Evolutionary conservation across 1,140 invertebrate species (phyloP).

Genomic region (Paraescarpia echinospica): DNA sequence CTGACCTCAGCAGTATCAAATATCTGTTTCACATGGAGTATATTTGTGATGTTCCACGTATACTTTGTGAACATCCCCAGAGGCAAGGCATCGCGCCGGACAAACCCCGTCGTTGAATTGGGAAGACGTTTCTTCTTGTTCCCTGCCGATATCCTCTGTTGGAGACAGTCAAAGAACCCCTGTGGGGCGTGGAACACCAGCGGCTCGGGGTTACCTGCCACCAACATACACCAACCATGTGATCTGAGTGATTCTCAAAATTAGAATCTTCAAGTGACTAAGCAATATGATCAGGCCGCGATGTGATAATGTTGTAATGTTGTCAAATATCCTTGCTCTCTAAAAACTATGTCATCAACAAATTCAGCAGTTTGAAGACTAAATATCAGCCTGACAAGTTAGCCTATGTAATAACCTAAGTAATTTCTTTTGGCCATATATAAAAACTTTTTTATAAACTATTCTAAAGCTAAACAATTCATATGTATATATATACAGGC

Average conservation of each 20-base stretch:
- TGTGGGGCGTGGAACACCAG: constrained; percentile 73
- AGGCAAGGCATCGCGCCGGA: constrained; percentile 67
- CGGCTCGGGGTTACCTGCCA: constrained; percentile 65
- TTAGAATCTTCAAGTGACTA: background rate
- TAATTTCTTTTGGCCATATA: too few species aligned
- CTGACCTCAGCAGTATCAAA: constrained; percentile 72
- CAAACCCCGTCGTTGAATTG: constrained; percentile 64
- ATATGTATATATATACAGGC: too few species aligned
- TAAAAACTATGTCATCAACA: too few species aligned
- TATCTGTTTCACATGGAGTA: constrained; percentile 74
- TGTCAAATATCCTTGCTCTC: too few species aligned
- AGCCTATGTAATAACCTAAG: too few species aligned
- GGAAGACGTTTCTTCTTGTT: constrained; percentile 71
- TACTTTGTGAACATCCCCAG: constrained; percentile 74
- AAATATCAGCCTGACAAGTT: too few species aligned
- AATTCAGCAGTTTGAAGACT: too few species aligned
- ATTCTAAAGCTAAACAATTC: too few species aligned
- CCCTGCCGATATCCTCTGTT: constrained; percentile 69
- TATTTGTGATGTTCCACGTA: constrained; percentile 75
- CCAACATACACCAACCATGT: background rate
- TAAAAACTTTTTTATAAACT: too few species aligned
- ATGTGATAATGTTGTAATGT: too few species aligned
- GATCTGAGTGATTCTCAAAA: too few species aligned
- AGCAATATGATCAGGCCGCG: too few species aligned
- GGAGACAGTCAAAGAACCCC: constrained; percentile 72